Percentiles rank a stretch among this genome's conserved stretches.
Conservation (phyloP, 2,888 invertebrate genomes). For the Lycocerus yunnanus region DNA sequence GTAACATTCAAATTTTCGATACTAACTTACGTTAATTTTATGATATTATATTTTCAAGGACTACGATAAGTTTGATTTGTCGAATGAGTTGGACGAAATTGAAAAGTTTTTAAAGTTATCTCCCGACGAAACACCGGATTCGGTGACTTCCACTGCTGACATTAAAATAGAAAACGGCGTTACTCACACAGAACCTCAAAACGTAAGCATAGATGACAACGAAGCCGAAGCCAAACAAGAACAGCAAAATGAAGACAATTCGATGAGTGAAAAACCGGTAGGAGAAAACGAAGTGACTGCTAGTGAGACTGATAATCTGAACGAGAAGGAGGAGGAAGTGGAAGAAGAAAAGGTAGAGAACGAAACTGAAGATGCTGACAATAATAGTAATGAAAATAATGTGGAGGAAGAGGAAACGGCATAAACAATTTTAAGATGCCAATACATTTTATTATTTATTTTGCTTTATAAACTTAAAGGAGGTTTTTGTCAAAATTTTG, state of each 20-base stretch:
- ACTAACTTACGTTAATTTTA: neutral
- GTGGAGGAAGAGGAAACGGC: conserved; percentile 6
- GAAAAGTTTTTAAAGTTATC: conserved; percentile 85
- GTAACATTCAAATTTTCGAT: neutral
- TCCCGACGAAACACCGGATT: conserved; percentile 55
- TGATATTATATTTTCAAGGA: conserved; percentile 65
- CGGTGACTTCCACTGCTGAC: conserved; percentile 58
- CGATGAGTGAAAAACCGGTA: conserved; percentile 21
- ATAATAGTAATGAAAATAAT: conserved; percentile 20
- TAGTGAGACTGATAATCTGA: conserved; percentile 31
- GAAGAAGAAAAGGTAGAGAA: conserved; percentile 18
- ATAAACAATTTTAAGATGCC: neutral
- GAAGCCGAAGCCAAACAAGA: conserved; percentile 30
- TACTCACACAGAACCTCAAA: conserved; percentile 17
- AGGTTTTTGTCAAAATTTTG: conserved; percentile 17
- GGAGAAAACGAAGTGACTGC: conserved; percentile 38
- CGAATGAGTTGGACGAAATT: conserved; percentile 88
- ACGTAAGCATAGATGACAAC: neutral
- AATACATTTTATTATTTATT: neutral
- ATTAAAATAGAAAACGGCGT: conserved; percentile 50
- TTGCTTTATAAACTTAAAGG: conserved; percentile 2
- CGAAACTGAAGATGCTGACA: conserved; percentile 16
- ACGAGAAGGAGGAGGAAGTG: conserved; percentile 34
- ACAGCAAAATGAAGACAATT: conserved; percentile 22
- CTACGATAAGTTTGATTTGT: conserved; percentile 89